Percentiles rank a stretch among this genome's conserved stretches.
phyloP scores from a whole-genome alignment of 2,113 vertebrate genomes.

The Salvator merianae region DNA sequence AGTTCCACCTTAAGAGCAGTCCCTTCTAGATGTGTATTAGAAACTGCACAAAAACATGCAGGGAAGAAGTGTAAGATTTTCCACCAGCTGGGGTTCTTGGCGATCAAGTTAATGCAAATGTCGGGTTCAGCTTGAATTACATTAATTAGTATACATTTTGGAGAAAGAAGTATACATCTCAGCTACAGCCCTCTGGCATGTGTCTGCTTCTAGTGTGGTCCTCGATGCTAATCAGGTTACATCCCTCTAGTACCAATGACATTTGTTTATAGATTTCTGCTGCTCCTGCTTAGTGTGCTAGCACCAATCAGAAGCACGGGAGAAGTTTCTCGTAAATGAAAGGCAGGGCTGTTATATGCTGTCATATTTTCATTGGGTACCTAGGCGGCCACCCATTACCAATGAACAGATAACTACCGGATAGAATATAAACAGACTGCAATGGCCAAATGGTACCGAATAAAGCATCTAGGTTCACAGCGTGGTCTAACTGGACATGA shows the following conservation, averaged over 20 bases:
- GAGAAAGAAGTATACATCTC: not conserved
- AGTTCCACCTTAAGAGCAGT: not conserved
- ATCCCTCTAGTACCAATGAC: not conserved
- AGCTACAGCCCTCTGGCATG: not conserved
- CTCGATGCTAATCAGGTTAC: not conserved
- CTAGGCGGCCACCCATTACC: not conserved
- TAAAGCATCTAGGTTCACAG: not conserved
- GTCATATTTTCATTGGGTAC: not conserved
- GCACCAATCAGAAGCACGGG: not conserved
- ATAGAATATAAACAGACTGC: not conserved
- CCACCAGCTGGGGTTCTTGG: not conserved
- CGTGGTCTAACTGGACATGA: not conserved
- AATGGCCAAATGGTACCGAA: not conserved
- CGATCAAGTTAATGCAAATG: not conserved
- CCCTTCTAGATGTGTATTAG: not conserved
- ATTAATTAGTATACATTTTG: not conserved
- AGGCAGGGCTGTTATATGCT: not conserved
- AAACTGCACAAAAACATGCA: not conserved
- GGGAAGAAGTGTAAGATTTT: not conserved
- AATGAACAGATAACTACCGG: not conserved
- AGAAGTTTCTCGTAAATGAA: not conserved
- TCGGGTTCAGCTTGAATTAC: slow-evolving; percentile 7
- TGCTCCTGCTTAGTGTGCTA: not conserved
- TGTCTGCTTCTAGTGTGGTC: not conserved
- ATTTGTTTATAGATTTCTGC: not conserved